Evolutionary conservation across 2,797 vertebrate species (phyloP).

Genomic region (Serranus cabrilla): DNA sequence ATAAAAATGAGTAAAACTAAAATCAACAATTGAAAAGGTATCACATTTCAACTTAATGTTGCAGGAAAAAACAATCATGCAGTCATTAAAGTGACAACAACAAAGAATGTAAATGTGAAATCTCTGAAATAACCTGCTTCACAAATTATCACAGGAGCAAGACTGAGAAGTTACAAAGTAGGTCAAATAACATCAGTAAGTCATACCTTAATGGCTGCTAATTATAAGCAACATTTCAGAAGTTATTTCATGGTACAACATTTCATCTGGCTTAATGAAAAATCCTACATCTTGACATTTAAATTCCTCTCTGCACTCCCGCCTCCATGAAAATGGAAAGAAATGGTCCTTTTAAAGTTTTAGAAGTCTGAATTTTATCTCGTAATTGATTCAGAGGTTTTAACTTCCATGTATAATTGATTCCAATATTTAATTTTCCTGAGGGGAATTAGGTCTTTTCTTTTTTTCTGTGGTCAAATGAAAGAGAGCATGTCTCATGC

Average conservation of each 20-base stretch:
- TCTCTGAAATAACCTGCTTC: background rate
- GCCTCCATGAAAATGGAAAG: slow-evolving; percentile 42
- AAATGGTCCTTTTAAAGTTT: slow-evolving; percentile 56
- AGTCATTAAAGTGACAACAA: slow-evolving; percentile 2
- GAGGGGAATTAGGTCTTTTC: slow-evolving; percentile 29
- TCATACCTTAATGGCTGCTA: slow-evolving; percentile 43
- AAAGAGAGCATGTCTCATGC: slow-evolving; percentile 37
- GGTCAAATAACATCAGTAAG: slow-evolving; percentile 18
- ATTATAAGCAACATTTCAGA: slow-evolving; percentile 46
- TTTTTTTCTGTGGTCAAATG: slow-evolving; percentile 45
- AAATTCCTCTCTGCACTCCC: slow-evolving; percentile 35
- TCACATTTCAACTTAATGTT: background rate
- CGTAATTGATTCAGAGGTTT: slow-evolving; percentile 55
- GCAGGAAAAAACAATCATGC: background rate
- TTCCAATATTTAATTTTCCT: slow-evolving; percentile 58
- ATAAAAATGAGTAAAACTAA: background rate
- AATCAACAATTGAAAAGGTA: background rate
- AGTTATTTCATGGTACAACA: slow-evolving; percentile 35
- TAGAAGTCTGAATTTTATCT: slow-evolving; percentile 50
- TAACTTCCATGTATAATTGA: slow-evolving; percentile 65
- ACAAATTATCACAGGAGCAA: slow-evolving; percentile 5
- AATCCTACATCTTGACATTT: slow-evolving; percentile 57
- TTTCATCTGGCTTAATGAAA: slow-evolving; percentile 48
- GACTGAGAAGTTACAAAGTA: slow-evolving; percentile 16
- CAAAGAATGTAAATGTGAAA: background rate